A percentile compares a stretch with the other conserved stretches of the same genome.
Evolutionary conservation across 2,113 vertebrate genomes (phyloP).

Genomic region (Lagopus leucura): DNA sequence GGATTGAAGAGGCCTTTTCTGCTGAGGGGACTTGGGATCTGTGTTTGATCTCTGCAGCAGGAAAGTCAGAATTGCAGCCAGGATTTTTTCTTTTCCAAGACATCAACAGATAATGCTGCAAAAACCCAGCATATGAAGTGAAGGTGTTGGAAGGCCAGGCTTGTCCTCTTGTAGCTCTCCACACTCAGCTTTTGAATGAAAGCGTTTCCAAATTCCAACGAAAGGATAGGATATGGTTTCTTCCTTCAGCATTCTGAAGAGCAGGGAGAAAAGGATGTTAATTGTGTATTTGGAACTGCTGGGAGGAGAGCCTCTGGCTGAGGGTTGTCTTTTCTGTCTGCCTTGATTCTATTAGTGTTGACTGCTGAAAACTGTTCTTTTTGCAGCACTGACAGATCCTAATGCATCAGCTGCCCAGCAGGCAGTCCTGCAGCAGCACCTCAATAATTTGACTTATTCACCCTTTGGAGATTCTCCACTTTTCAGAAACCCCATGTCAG

Average conservation of each 20-base stretch:
- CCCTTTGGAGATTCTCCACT: conserved; percentile 95
- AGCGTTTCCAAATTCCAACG: background rate
- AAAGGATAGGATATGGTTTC: background rate
- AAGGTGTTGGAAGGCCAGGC: background rate
- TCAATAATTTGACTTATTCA: conserved; percentile 88
- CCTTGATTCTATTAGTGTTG: background rate
- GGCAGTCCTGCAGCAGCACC: conserved; percentile 90
- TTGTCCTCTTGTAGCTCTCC: background rate
- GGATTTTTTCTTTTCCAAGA: background rate
- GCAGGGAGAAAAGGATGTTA: background rate
- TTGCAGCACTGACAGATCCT: conserved; percentile 88
- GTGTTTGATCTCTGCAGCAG: background rate
- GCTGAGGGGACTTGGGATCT: background rate
- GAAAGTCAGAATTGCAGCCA: background rate
- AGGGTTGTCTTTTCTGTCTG: background rate
- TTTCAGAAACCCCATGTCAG: conserved; percentile 93
- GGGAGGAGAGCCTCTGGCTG: background rate
- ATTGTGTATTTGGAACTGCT: too few relatives aligned
- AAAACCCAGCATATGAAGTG: background rate
- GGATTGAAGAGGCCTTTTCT: background rate
- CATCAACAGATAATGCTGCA: background rate
- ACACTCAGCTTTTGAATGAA: background rate
- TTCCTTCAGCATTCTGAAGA: background rate
- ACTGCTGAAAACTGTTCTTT: background rate
- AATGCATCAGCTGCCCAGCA: conserved; percentile 88